These are phyloP conservation scores for Morone saxatilis DNA, from an alignment of 2,113 vertebrate genomes.

Conservation along the genomic window DNA sequence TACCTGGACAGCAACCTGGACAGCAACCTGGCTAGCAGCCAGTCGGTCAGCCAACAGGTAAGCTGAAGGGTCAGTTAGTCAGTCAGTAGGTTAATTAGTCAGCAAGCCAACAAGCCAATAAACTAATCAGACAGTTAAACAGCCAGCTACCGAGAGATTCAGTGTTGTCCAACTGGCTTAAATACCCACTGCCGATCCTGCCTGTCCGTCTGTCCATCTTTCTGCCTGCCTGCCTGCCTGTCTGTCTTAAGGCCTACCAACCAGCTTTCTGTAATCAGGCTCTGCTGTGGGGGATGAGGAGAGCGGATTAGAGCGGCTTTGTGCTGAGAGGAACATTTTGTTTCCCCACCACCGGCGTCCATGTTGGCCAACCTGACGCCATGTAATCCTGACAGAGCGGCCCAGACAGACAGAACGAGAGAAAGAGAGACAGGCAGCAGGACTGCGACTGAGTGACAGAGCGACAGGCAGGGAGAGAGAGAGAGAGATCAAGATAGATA, in stretches of 20 bases:
- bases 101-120: conserved; percentile 26
- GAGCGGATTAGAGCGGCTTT: conserved; percentile 80
- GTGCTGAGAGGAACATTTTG: conserved; percentile 81
- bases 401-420: not conserved
- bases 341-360: conserved; percentile 76
- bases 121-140: conserved; percentile 29
- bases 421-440: conserved; percentile 21
- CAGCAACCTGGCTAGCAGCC: not conserved
- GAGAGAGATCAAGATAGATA: too few relatives aligned
- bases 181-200: not conserved
- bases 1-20: conserved; percentile 3
- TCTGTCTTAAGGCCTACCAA: conserved; percentile 20
- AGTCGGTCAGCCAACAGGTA: conserved; percentile 20
- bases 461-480: not conserved
- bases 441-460: conserved; percentile 16
- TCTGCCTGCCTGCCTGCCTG: conserved; percentile 8
- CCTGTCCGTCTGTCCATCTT: not conserved
- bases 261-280: conserved; percentile 74
- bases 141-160: conserved; percentile 9
- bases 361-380: conserved; percentile 81
- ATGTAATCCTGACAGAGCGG: conserved; percentile 72
- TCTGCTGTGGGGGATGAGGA: conserved; percentile 63
- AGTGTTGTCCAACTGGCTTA: not conserved
- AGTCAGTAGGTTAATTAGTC: conserved; percentile 9
- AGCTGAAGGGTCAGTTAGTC: conserved; percentile 13